phyloP scores from a whole-genome alignment of 2,797 vertebrate genomes.

The Acipenser transmontanus region DNA sequence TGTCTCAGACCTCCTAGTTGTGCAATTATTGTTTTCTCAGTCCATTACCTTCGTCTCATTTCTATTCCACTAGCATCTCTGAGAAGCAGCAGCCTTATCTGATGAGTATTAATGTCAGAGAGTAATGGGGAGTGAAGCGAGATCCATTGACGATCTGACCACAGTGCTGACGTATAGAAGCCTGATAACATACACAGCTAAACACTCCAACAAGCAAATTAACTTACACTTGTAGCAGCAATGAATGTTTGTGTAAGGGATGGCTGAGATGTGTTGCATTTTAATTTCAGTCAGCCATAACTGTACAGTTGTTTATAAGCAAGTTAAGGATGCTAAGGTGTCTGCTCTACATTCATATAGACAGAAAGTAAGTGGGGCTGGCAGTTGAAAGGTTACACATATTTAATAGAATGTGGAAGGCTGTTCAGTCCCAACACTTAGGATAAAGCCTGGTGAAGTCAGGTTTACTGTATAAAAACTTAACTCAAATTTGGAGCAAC shows the following conservation, averaged over 20 bases:
- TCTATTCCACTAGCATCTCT: neutral
- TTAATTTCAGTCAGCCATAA: neutral
- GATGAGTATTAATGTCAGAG: neutral
- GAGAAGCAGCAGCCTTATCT: neutral
- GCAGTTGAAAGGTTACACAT: no score
- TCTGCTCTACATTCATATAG: no score
- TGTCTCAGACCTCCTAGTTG: neutral
- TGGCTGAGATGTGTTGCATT: neutral
- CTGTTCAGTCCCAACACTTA: no score
- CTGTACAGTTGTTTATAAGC: no score
- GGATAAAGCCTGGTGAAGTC: no score
- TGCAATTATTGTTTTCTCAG: neutral
- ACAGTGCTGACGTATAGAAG: neutral
- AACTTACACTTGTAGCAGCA: neutral
- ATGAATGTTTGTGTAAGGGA: neutral
- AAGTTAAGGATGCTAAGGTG: no score
- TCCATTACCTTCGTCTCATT: neutral
- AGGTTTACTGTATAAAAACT: no score
- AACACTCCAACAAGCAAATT: conserved; percentile 3
- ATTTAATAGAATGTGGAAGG: no score
- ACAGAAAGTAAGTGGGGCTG: no score
- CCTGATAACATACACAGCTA: neutral
- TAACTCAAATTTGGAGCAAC: no score
- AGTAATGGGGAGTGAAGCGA: neutral
- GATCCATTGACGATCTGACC: neutral